phyloP scores from a whole-genome alignment of 2,797 vertebrate species.

The Sus cebifrons region DNA sequence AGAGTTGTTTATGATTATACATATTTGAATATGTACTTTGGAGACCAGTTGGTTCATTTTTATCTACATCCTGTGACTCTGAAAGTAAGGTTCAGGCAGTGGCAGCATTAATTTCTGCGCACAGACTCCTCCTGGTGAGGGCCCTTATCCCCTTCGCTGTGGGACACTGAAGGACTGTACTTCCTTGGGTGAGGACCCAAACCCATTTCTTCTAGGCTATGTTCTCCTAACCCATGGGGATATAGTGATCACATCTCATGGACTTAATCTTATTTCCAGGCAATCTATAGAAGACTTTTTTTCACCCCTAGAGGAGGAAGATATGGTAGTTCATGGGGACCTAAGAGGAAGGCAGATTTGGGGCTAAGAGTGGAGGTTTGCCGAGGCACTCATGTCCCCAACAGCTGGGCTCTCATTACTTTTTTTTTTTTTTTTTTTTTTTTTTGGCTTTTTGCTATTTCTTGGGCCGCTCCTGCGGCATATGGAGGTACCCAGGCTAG shows the following conservation, averaged over 20 bases:
- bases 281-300: background rate
- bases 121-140: background rate
- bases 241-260: background rate
- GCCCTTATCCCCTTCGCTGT: background rate
- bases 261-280: background rate
- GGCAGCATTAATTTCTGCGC: background rate
- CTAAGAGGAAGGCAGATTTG: background rate
- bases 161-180: background rate
- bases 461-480: too few species aligned
- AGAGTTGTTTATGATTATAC: background rate
- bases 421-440: background rate
- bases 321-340: background rate
- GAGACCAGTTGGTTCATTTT: background rate
- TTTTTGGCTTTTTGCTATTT: too few species aligned
- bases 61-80: background rate
- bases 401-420: background rate
- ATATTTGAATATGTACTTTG: background rate
- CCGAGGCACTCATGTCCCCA: background rate
- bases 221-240: background rate
- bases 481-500: too few species aligned
- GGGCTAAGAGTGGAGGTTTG: background rate
- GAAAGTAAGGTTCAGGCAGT: background rate
- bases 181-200: background rate
- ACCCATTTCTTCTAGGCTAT: background rate
- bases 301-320: background rate